Conservation (phyloP, 1,140 invertebrate species). For the Drosophila littoralis region DNA sequence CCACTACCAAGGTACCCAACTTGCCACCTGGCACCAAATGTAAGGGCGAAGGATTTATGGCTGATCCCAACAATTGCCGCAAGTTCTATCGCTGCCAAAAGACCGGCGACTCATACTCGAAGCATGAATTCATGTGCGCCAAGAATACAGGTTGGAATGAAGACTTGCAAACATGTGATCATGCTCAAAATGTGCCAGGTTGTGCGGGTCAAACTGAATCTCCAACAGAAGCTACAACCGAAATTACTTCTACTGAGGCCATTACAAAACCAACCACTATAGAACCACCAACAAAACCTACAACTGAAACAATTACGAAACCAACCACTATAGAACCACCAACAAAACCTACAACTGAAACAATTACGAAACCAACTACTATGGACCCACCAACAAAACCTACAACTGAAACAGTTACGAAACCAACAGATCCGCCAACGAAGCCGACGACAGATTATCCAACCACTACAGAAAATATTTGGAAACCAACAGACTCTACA, state of each 20-base stretch:
- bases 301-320: slow-evolving; percentile 23
- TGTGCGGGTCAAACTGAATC: slow-evolving; percentile 43
- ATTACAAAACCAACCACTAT: slow-evolving; percentile 30
- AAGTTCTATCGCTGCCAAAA: slow-evolving; percentile 86
- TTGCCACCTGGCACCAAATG: slow-evolving; percentile 78
- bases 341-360: slow-evolving; percentile 24
- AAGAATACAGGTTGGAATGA: slow-evolving; percentile 85
- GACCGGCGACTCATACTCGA: slow-evolving; percentile 80
- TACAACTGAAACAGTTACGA: slow-evolving; percentile 28
- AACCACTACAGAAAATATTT: slow-evolving; percentile 5
- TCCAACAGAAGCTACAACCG: slow-evolving; percentile 43
- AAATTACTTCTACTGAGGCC: slow-evolving; percentile 7
- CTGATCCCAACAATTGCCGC: slow-evolving; percentile 86
- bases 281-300: slow-evolving; percentile 24
- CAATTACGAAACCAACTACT: slow-evolving; percentile 48
- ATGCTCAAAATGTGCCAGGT: slow-evolving; percentile 50
- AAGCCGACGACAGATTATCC: slow-evolving; percentile 46
- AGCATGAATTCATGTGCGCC: slow-evolving; percentile 82
- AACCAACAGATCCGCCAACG: slow-evolving; percentile 48
- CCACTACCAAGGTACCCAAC: slow-evolving; percentile 60
- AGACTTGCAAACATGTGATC: slow-evolving; percentile 82
- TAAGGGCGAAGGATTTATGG: slow-evolving; percentile 87
- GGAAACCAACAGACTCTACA: slow-evolving; percentile 26
- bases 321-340: slow-evolving; percentile 38
- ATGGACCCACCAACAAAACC: slow-evolving; percentile 38